Evolutionary conservation across 2,888 invertebrate species (phyloP), one percentile per base, ranked within the genome.

Genomic region (Arctia plantaginis): DNA sequence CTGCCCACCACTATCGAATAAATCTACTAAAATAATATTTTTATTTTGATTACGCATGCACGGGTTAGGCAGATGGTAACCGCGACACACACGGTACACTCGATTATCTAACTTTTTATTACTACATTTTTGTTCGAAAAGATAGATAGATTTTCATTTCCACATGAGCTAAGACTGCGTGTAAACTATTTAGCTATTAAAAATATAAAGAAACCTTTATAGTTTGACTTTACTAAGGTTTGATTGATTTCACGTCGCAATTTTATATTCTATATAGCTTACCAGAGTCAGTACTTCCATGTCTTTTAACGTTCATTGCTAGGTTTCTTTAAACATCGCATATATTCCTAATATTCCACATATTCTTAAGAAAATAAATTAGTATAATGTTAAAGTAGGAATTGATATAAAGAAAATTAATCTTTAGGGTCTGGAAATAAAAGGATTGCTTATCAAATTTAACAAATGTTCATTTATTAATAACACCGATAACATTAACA

Each of bases 11-110:
- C 93, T 94, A 95, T 95, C 95, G 89, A 93, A 95, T 94, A 95
- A 95, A 95, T 95, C 95, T 94, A 94, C 93, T 91, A 92, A 94
- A 95, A 95, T 95, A 93, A 94, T 95, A 95, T 95, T 95, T 95
- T 95, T 94, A 95, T 95, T 95, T 94, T 95, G 94, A 95, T 94
- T 95, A 93, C 92, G 93, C 89, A 83, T 90, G 91, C 92, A 89
- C 91, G 93, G 92, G 93, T 94, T 93, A 91, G 92, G 93, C 95
- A 95, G 95, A 94, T 95, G 95, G 92, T 93, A 90, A 90, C 88
- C 80, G 55, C 73, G 80, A 80, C 84, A 90, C 88, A 89, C 78
- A 93, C 89, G 75, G 82, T 65, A 70, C 13, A 27, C 30, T 51
- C 73, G 82, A 66, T 12, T 27, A 35, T 62, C 51, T 27, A 67